Conservation (phyloP, 2,888 invertebrate species). For the Orchesellides sinensis region DNA sequence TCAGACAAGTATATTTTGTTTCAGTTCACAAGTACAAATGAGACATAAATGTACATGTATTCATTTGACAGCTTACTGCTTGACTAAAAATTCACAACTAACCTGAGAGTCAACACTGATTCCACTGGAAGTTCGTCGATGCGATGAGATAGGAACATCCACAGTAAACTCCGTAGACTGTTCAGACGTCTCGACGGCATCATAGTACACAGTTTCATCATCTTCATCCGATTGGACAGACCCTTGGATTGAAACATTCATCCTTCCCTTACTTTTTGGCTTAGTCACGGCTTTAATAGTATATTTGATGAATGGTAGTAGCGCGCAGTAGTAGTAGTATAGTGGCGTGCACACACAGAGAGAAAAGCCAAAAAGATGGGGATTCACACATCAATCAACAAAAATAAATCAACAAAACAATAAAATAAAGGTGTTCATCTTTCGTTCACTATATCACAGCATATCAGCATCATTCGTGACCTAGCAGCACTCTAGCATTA, state of each 20-base stretch:
- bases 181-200: conserved; percentile 79
- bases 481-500: no score
- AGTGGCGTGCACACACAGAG: background rate
- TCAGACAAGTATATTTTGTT: no score
- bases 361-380: background rate
- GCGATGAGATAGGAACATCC: conserved; percentile 75
- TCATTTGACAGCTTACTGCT: conserved; percentile 39
- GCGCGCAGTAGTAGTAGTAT: no score
- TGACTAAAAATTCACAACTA: no score
- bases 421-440: background rate
- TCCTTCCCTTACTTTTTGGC: conserved; percentile 57
- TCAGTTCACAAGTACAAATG: no score
- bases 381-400: conserved; percentile 10
- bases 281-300: conserved; percentile 43
- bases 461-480: conserved; percentile 21
- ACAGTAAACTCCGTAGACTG: conserved; percentile 71
- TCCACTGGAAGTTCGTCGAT: conserved; percentile 76
- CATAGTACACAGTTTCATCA: conserved; percentile 82
- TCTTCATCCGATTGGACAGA: conserved; percentile 80
- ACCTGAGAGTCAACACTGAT: conserved; percentile 76
- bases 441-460: conserved; percentile 18
- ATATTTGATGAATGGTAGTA: conserved; percentile 2
- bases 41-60: background rate
- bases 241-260: conserved; percentile 68
- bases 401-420: background rate